These are phyloP conservation scores for Oncorhynchus mykiss DNA, from an alignment of 2,113 vertebrate genomes.

Conservation along the genomic window DNA sequence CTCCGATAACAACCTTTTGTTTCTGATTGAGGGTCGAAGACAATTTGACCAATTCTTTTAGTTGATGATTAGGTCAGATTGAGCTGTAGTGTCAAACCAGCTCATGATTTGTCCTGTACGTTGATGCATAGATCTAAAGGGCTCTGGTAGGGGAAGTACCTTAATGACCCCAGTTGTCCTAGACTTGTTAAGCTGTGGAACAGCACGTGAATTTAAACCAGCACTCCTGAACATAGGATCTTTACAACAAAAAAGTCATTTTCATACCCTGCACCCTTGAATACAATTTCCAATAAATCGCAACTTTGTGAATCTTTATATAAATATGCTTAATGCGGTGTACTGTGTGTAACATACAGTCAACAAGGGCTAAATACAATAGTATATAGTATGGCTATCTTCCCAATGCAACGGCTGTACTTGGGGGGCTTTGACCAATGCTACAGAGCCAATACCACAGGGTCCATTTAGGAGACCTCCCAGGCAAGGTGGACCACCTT, in stretches of 20 bases:
- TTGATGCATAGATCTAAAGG: not conserved
- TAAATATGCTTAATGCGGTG: constrained; percentile 1
- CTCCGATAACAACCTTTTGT: not conserved
- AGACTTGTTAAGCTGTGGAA: constrained; percentile 32
- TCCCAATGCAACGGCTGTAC: constrained; percentile 14
- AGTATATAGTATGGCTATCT: constrained; percentile 49
- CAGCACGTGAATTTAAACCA: constrained; percentile 17
- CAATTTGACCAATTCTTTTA: not conserved
- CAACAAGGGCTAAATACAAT: not conserved
- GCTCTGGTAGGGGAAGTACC: constrained; percentile 16
- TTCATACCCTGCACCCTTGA: not conserved
- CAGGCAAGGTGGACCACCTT: not conserved
- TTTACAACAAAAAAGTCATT: not conserved
- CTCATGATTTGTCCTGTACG: not conserved
- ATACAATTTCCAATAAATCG: not conserved
- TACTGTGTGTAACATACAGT: constrained; percentile 16
- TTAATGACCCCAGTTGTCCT: not conserved
- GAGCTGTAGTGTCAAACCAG: not conserved
- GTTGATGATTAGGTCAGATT: not conserved
- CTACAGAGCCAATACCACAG: not conserved
- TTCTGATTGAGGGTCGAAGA: not conserved
- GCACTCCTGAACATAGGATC: not conserved
- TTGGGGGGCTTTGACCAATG: not conserved
- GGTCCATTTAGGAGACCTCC: not conserved
- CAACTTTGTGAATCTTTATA: constrained; percentile 16